Evolutionary conservation across 2,797 vertebrate species (phyloP).

Genomic region (Oreortyx pictus): DNA sequence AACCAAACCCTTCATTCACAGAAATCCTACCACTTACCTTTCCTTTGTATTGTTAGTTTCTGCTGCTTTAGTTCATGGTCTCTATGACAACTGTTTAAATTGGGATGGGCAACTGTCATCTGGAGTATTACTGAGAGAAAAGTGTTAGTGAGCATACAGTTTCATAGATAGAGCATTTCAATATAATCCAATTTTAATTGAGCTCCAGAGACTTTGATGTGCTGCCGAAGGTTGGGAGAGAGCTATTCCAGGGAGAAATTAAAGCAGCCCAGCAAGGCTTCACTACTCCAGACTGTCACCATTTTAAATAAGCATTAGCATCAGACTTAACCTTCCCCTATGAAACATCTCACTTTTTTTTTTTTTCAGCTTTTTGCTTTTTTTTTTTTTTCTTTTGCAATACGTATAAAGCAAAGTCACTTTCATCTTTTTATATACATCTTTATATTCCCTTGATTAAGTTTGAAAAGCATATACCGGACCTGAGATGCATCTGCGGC

Average conservation of each 20-base stretch:
- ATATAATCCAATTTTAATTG: conserved; percentile 99
- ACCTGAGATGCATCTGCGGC: conserved; percentile 78
- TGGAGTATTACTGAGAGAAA: conserved; percentile 90
- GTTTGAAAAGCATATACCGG: conserved; percentile 83
- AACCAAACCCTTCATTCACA: conserved; percentile 75
- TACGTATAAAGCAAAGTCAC: conserved; percentile 74
- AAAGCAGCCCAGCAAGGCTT: conserved; percentile 87
- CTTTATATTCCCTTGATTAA: conserved; percentile 79
- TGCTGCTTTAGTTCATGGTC: conserved; percentile 83
- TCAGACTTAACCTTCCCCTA: conserved; percentile 90
- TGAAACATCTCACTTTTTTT: conserved; percentile 85
- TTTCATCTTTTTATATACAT: conserved; percentile 83
- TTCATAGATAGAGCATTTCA: conserved; percentile 90
- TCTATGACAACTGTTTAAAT: conserved; percentile 98
- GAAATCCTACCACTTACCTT: conserved; percentile 83
- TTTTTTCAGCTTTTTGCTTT: conserved; percentile 65
- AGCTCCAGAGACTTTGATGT: conserved; percentile 98
- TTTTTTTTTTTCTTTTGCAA: conserved; percentile 41
- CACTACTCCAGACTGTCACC: conserved; percentile 90
- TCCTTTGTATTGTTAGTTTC: conserved; percentile 84
- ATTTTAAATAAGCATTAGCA: conserved; percentile 95
- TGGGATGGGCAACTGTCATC: conserved; percentile 95
- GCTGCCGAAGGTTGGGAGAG: conserved; percentile 90
- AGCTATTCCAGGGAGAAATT: conserved; percentile 99
- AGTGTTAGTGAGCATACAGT: conserved; percentile 87